phyloP scores from a whole-genome alignment of 1,140 invertebrate genomes.

The Venustaconcha ellipsiformis region DNA sequence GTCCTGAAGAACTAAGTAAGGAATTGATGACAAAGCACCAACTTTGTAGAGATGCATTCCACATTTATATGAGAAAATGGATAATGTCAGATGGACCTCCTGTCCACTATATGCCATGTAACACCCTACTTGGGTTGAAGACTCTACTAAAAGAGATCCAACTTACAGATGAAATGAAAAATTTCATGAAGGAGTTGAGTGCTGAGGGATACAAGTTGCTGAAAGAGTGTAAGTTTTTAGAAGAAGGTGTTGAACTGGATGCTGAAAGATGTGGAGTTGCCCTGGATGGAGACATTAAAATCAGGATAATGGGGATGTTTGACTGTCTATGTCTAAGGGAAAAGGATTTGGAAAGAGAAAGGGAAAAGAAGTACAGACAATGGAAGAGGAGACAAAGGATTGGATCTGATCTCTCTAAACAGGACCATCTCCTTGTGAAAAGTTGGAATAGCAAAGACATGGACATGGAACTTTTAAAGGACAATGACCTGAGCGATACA shows the following conservation, averaged over 20 bases:
- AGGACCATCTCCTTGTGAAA: too few species aligned
- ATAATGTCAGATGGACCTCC: conserved; percentile 17
- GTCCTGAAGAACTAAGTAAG: conserved; percentile 7
- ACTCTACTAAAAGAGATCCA: conserved; percentile 4
- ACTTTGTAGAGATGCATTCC: conserved; percentile 15
- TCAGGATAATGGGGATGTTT: not conserved
- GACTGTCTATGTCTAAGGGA: conserved; percentile 4
- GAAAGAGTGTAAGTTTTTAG: conserved; percentile 22
- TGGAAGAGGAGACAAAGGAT: not conserved
- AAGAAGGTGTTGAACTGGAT: conserved; percentile 32
- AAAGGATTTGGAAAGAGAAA: not conserved
- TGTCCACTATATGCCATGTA: conserved; percentile 31
- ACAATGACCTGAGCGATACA: too few species aligned
- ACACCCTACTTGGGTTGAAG: conserved; percentile 20
- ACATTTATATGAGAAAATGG: conserved; percentile 15
- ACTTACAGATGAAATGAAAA: conserved; percentile 18
- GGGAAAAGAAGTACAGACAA: not conserved
- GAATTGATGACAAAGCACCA: conserved; percentile 21
- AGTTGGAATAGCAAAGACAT: too few species aligned
- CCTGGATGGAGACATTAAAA: conserved; percentile 7
- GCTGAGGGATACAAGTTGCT: conserved; percentile 16
- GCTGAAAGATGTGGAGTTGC: conserved; percentile 8
- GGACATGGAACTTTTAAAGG: too few species aligned
- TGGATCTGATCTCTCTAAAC: too few species aligned
- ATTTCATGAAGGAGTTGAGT: conserved; percentile 18